A percentile compares a stretch with the other conserved stretches of the same genome.
phyloP scores from a whole-genome alignment of 1,140 invertebrate genomes.

The Thalassaphorura encarpata region DNA sequence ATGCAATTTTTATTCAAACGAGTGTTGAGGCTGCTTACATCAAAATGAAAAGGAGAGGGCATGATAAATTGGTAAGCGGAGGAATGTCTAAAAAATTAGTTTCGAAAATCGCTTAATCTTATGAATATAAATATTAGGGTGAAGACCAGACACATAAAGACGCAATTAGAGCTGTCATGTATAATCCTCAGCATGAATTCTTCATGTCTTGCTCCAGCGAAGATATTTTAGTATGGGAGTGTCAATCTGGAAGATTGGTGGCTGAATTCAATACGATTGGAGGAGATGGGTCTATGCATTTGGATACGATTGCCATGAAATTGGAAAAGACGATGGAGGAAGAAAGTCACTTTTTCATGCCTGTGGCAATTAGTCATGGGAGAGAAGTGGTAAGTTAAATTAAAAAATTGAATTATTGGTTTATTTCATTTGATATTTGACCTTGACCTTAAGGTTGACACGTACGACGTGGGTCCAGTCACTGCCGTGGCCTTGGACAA shows the following conservation, averaged over 20 bases:
- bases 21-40: conserved; percentile 1
- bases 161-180: conserved; percentile 11
- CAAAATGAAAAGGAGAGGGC: conserved; percentile 7
- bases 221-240: conserved; percentile 19
- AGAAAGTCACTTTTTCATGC: conserved; percentile 14
- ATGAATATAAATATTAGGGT: no score
- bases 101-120: no score
- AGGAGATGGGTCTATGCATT: conserved; percentile 20
- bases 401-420: no score
- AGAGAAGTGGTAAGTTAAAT: no score
- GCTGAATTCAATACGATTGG: conserved; percentile 21
- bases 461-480: conserved; percentile 15
- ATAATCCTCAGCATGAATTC: conserved; percentile 19
- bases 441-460: conserved; percentile 8
- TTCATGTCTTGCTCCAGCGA: conserved; percentile 17
- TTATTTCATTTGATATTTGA: no score
- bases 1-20: conserved; percentile 15
- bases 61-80: no score
- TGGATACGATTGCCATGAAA: conserved; percentile 18
- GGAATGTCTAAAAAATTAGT: no score
- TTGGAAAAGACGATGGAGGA: conserved; percentile 11
- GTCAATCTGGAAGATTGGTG: conserved; percentile 8
- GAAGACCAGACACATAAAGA: conserved; percentile 10
- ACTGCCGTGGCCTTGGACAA: conserved; percentile 13
- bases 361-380: conserved; percentile 2